Evolutionary conservation across 2,113 vertebrate species (phyloP).

Genomic region (Zapus hudsonius): DNA sequence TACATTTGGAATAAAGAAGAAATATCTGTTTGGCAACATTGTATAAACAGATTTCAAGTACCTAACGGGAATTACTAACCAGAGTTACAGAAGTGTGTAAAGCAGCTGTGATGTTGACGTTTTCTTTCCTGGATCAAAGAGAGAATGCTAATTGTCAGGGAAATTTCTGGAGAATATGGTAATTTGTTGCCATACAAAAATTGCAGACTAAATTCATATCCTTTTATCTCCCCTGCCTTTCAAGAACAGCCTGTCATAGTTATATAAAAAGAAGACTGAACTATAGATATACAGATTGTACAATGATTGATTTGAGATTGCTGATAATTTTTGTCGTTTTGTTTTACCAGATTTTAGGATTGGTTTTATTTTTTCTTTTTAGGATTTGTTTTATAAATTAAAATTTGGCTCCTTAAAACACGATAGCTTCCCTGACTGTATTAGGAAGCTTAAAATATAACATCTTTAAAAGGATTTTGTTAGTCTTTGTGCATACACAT

Average conservation of each 20-base stretch:
- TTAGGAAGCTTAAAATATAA: neutral
- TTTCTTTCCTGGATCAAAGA: neutral
- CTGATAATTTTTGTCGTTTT: neutral
- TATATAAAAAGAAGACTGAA: neutral
- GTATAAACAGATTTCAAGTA: neutral
- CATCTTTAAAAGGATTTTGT: neutral
- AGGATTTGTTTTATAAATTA: neutral
- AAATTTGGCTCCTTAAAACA: neutral
- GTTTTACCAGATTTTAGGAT: constrained; percentile 3
- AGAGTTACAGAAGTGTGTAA: neutral
- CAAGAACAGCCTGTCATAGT: neutral
- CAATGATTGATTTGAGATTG: constrained; percentile 17
- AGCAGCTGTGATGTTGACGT: neutral
- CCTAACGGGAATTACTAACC: neutral
- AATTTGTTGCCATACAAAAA: constrained; percentile 31
- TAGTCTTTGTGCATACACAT: neutral
- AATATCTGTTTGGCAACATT: neutral
- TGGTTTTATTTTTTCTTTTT: constrained; percentile 31
- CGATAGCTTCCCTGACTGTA: neutral
- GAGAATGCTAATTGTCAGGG: neutral
- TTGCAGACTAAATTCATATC: constrained; percentile 26
- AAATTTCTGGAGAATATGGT: neutral
- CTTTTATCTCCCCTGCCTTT: neutral
- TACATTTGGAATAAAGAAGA: neutral
- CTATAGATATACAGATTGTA: neutral